These are phyloP conservation scores for Brenthis hecate DNA, from an alignment of 2,888 invertebrate genomes.

Conservation along the genomic window DNA sequence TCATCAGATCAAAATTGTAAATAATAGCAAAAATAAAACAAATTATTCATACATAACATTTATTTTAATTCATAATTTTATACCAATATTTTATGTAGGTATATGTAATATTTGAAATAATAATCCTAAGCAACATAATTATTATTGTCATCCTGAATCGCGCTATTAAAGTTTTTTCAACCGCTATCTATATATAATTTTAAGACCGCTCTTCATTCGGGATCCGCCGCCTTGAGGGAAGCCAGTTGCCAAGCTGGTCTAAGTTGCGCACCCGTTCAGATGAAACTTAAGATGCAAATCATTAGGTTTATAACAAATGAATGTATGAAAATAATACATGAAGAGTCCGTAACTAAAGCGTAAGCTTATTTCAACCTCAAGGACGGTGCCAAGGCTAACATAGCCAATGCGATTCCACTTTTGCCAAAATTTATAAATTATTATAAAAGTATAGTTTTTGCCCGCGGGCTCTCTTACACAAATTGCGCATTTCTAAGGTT, in stretches of 20 bases:
- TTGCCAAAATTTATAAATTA: neutral
- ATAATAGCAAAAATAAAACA: too few species aligned
- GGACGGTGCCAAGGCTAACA: neutral
- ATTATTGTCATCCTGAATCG: slow-evolving; percentile 1
- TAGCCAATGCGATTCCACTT: neutral
- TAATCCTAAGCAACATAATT: too few species aligned
- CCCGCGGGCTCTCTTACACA: too few species aligned
- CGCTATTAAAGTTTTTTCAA: slow-evolving; percentile 12
- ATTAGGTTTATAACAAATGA: neutral
- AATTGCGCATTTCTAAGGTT: too few species aligned
- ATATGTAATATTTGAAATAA: too few species aligned
- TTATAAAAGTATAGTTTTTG: too few species aligned
- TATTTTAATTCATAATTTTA: too few species aligned
- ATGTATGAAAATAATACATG: too few species aligned
- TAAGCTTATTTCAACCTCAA: neutral
- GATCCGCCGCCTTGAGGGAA: slow-evolving; percentile 7
- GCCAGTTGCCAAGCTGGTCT: slow-evolving; percentile 10
- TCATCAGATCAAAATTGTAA: too few species aligned
- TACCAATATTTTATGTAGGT: too few species aligned
- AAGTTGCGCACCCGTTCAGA: slow-evolving; percentile 3
- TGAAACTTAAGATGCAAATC: neutral
- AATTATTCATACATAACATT: too few species aligned
- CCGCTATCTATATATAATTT: neutral
- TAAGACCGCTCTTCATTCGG: rapidly evolving
- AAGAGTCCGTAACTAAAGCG: neutral